These are phyloP conservation scores for Fissipunctia ypsillon DNA, from an alignment of 2,888 invertebrate genomes.

Conservation along the genomic window DNA sequence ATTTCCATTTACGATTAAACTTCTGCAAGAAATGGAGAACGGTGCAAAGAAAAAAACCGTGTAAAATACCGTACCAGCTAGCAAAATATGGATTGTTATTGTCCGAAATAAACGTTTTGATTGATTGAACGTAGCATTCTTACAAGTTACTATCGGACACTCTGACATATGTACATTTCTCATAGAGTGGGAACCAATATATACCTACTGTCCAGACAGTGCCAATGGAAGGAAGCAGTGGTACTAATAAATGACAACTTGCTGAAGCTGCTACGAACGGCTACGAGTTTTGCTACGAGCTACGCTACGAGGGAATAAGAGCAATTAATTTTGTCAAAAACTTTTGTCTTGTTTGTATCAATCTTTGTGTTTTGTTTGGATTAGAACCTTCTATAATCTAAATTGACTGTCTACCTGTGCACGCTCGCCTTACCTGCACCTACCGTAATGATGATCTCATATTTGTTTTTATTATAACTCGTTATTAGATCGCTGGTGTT, in stretches of 20 bases:
- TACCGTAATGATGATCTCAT: conserved; percentile 47
- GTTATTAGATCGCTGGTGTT: conserved; percentile 53
- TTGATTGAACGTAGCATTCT: too few species aligned
- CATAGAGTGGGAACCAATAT: neutral
- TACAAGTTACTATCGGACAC: too few species aligned
- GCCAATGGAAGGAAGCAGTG: neutral
- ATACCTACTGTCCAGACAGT: neutral
- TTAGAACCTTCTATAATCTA: neutral
- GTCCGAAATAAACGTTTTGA: too few species aligned
- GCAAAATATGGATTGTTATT: too few species aligned
- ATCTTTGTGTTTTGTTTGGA: neutral
- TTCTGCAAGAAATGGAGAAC: neutral
- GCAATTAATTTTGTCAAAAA: neutral
- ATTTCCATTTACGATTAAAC: neutral
- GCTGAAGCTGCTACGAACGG: conserved; percentile 21
- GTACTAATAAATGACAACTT: neutral
- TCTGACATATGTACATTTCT: neutral
- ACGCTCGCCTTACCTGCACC: conserved; percentile 40
- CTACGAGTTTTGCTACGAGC: conserved; percentile 34
- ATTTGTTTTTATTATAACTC: conserved; percentile 63
- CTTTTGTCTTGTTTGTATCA: neutral
- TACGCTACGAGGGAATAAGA: neutral
- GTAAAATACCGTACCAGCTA: too few species aligned
- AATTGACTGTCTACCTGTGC: conserved; percentile 33
- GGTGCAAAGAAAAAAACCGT: too few species aligned